Base-by-base conservation (phyloP, 1,140 invertebrate species). In the Lucilia sericata region DNA sequence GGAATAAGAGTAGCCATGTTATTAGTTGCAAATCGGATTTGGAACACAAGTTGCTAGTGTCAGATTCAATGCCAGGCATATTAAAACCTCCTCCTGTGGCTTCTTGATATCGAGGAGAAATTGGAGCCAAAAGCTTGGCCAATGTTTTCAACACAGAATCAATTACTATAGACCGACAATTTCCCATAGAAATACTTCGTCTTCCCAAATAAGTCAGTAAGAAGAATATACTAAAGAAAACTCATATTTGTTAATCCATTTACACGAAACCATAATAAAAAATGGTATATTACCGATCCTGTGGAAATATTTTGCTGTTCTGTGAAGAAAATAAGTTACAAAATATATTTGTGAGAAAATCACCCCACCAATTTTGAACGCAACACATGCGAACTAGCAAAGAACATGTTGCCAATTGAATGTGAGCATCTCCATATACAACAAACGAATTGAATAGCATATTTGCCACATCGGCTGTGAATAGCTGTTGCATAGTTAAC, bases 171-270 rank as follows among this genome's bases (percentile, higher is more conserved):
- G 93, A 94, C 83, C 94, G 93, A 85, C 94, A 93, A 42, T 92
- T 91, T n/a, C 92, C 92, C 85, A 92, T 92, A 21, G 93, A 92
- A 84, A 97, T 91, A 84, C 96, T 96, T 87, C 96, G 96, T 85
- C 96, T 95, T 36, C 96, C 96, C 91, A 98, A 94, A 91, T 96
- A 97, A 81, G 96, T 96, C 74, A 98, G 91, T 74, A 98, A 92
- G 85, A 98, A 95, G 88, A 98, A 97, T 49, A 97, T 95, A 87
- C 97, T 97, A 91, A 91, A 87, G 84, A 2, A 86, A 87, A 87
- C 82, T 85, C 83, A 84, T 14, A 42, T 47, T 55, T 55, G 25
- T 55, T 13, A 55, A 10, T n/a, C 14, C 25, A 81, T 49, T 51
- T 0, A 47, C 74, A 49, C 9, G 30, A 75, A 12, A 34, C 30